Evolutionary conservation across 1,140 invertebrate genomes (phyloP).

Genomic region (Bradynema listronoti): DNA sequence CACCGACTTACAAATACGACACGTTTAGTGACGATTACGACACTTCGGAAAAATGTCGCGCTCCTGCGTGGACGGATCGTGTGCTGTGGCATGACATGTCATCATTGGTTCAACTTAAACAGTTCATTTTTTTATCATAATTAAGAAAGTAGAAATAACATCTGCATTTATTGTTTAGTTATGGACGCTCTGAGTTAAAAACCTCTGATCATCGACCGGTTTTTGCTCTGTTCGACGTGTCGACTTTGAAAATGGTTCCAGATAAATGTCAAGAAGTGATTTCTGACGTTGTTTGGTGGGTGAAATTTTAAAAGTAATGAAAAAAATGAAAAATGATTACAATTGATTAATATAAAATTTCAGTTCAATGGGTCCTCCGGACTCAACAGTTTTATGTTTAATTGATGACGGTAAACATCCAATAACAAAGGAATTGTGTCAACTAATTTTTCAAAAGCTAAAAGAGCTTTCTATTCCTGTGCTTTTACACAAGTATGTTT

Average conservation of each 20-base stretch:
- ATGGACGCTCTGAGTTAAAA: constrained; percentile 80
- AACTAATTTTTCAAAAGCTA: constrained; percentile 33
- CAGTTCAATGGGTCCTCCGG: constrained; percentile 51
- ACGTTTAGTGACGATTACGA: constrained; percentile 97
- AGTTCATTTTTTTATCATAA: constrained; percentile 28
- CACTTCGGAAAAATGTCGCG: constrained; percentile 85
- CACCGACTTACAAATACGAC: constrained; percentile 98
- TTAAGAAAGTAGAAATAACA: neutral
- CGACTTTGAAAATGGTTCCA: constrained; percentile 32
- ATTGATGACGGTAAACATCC: constrained; percentile 20
- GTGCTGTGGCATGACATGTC: constrained; percentile 77
- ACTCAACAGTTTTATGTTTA: constrained; percentile 44
- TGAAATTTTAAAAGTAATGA: neutral
- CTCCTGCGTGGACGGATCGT: constrained; percentile 93
- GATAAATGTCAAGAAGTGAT: constrained; percentile 38
- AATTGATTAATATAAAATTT: constrained; percentile 15
- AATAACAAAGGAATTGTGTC: constrained; percentile 41
- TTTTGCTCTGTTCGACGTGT: constrained; percentile 41
- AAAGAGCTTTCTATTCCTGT: constrained; percentile 35
- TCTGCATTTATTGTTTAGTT: constrained; percentile 32
- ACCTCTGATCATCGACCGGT: constrained; percentile 80
- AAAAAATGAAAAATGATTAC: neutral
- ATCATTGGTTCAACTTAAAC: constrained; percentile 62
- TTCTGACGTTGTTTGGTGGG: constrained; percentile 39
- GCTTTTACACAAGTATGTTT: constrained; percentile 17